Evolutionary conservation across 1,140 invertebrate genomes (phyloP).

Genomic region (Caenorhabditis briggsae): DNA sequence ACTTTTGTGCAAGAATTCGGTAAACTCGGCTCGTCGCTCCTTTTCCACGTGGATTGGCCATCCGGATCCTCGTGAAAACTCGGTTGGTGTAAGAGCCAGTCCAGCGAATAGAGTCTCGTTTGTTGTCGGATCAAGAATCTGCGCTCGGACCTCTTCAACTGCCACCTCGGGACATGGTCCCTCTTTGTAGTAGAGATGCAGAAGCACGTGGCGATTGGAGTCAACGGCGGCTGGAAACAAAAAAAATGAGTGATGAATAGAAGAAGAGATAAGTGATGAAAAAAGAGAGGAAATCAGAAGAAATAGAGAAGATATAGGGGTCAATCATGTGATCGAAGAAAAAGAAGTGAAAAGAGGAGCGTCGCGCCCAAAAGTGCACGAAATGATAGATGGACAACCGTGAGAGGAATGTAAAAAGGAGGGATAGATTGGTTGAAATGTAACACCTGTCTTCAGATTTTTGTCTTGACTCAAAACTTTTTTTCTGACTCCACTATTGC

Average conservation of each 20-base stretch:
- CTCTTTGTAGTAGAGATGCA: slow-evolving; percentile 68
- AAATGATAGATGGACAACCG: slow-evolving; percentile 41
- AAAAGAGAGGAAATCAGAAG: neutral
- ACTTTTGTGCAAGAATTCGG: slow-evolving; percentile 47
- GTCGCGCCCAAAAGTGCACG: slow-evolving; percentile 36
- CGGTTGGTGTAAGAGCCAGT: slow-evolving; percentile 15
- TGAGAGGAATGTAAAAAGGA: neutral
- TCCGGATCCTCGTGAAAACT: slow-evolving; percentile 58
- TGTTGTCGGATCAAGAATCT: slow-evolving; percentile 51
- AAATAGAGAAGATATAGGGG: slow-evolving; percentile 2
- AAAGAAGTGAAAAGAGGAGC: slow-evolving; percentile 8
- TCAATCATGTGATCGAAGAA: slow-evolving; percentile 45
- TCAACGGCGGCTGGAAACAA: slow-evolving; percentile 25
- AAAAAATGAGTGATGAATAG: neutral
- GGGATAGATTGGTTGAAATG: neutral
- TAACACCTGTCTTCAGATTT: neutral
- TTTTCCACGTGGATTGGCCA: slow-evolving; percentile 54
- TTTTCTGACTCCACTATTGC: too few species aligned
- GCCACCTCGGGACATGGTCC: slow-evolving; percentile 61
- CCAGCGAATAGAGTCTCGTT: slow-evolving; percentile 47
- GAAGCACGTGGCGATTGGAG: slow-evolving; percentile 60
- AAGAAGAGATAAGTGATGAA: neutral
- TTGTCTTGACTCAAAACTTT: neutral
- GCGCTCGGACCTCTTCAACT: slow-evolving; percentile 61
- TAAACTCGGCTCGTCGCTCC: slow-evolving; percentile 34